phyloP scores from a whole-genome alignment of 2,888 invertebrate species.

The Tinea pellionella region DNA sequence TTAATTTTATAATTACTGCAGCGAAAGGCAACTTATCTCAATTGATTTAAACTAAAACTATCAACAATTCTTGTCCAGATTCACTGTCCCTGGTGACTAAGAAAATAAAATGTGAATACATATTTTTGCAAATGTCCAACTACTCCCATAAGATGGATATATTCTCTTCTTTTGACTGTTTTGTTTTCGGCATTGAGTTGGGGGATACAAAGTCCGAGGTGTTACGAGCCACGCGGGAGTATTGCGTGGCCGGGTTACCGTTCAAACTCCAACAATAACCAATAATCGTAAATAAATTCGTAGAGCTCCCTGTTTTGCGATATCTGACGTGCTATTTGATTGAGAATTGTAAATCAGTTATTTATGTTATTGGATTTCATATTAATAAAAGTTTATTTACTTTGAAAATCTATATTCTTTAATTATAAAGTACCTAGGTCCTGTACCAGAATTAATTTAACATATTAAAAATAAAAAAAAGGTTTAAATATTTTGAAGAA shows the following conservation, averaged over 20 bases:
- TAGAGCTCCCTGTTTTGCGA: constrained; percentile 27
- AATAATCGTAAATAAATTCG: constrained; percentile 67
- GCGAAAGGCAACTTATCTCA: too few relatives aligned
- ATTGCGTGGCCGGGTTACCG: constrained; percentile 28
- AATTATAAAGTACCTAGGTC: too few relatives aligned
- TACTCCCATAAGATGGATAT: constrained; percentile 60
- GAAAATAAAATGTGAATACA: constrained; percentile 29
- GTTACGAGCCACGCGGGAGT: constrained; percentile 64
- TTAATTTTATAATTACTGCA: neutral
- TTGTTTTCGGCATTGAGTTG: constrained; percentile 7
- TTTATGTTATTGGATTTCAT: neutral
- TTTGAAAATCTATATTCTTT: too few relatives aligned
- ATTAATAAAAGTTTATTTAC: neutral
- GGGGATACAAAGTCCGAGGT: constrained; percentile 44
- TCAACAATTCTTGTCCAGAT: neutral
- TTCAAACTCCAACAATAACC: constrained; percentile 64
- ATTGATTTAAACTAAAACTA: neutral
- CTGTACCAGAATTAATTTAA: too few relatives aligned
- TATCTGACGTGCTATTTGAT: constrained; percentile 11
- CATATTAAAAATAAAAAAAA: neutral
- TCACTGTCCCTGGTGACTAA: neutral
- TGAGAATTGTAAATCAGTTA: neutral
- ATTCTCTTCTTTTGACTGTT: constrained; percentile 36
- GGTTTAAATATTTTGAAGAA: neutral
- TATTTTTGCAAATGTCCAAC: constrained; percentile 46